Evolutionary conservation across 2,113 vertebrate genomes (phyloP), one percentile per base, ranked within the genome.

Genomic region (Damaliscus lunatus): DNA sequence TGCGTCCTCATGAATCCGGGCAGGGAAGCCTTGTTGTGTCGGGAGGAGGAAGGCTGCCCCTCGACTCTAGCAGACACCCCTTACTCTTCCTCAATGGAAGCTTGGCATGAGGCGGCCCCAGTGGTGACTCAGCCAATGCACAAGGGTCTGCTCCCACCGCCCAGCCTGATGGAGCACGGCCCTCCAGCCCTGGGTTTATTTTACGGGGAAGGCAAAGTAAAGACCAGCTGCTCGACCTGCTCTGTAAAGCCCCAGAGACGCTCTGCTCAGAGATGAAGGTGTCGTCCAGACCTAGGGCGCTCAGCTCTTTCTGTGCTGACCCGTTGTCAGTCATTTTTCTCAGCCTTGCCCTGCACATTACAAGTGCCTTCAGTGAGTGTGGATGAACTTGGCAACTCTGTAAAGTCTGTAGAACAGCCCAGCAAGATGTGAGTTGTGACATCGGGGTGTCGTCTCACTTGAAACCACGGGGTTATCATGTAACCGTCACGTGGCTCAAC

Each of bases 391-490:
- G 53, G 94, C 97, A 62, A 57, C 55, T 97, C 91, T 19, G 43
- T 90, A 71, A 74, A 90, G 48, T 77, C 29, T 81, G 31, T 88
- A 57, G 85, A 84, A 67, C 23, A 87, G n/a, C 27, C 81, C 55
- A 85, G 96, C 94, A 98, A 97, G 96, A 95, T 98, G 74, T 97
- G 92, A 97, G 88, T 98, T 98, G 43, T 74, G 96, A 97, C 98
- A 95, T 78, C 40, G 60, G 55, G 97, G 96, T 91, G 95, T 98
- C 96, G 81, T 67, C 96, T 81, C 98, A 94, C 98, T 96, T 98
- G 85, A 97, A 91, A 52, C 74, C 87, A 52, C 96, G 86, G 88
- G n/a, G 62, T 94, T 96, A 83, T 97, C 78, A 1, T 80, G 97
- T 96, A 97, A 98, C 33, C 23, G 89, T 97, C 97, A 97, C 97